These are phyloP conservation scores for Prostheceraeus crozeri DNA, from an alignment of 2,888 invertebrate species.

Conservation along the genomic window DNA sequence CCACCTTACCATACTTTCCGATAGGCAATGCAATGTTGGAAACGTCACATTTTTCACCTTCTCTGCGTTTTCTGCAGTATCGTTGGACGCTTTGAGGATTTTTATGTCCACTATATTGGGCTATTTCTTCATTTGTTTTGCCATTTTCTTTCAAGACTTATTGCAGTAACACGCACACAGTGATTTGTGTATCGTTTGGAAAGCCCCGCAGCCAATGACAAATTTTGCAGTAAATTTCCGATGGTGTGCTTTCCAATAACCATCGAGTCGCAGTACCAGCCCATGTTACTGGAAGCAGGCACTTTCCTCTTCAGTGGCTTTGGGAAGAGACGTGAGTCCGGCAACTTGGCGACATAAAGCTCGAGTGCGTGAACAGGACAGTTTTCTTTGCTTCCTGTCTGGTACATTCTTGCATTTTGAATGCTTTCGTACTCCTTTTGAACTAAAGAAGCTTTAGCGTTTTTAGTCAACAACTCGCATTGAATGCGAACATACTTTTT, in stretches of 20 bases:
- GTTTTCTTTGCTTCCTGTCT: not conserved
- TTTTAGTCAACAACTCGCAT: conserved; percentile 13
- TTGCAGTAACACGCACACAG: conserved; percentile 14
- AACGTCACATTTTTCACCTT: too few species aligned
- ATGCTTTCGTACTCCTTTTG: conserved; percentile 17
- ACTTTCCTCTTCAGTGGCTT: too few species aligned
- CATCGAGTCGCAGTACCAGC: too few species aligned
- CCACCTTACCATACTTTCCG: too few species aligned
- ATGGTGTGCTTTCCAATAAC: too few species aligned
- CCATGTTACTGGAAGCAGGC: too few species aligned
- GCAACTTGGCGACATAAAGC: too few species aligned
- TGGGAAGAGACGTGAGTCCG: too few species aligned
- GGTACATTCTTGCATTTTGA: conserved; percentile 23
- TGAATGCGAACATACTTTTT: conserved; percentile 16
- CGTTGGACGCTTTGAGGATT: conserved; percentile 21
- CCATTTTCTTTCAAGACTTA: conserved; percentile 1
- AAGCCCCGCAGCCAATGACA: not conserved
- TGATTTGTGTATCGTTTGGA: conserved; percentile 8
- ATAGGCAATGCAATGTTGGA: too few species aligned
- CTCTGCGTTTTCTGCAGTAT: conserved; percentile 14
- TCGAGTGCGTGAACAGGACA: not conserved
- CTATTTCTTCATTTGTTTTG: conserved; percentile 8
- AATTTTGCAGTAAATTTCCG: too few species aligned
- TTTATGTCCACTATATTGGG: conserved; percentile 13
- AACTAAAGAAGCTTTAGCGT: too few species aligned